phyloP scores from a whole-genome alignment of 1,140 invertebrate genomes.

The Lepidurus packardi region DNA sequence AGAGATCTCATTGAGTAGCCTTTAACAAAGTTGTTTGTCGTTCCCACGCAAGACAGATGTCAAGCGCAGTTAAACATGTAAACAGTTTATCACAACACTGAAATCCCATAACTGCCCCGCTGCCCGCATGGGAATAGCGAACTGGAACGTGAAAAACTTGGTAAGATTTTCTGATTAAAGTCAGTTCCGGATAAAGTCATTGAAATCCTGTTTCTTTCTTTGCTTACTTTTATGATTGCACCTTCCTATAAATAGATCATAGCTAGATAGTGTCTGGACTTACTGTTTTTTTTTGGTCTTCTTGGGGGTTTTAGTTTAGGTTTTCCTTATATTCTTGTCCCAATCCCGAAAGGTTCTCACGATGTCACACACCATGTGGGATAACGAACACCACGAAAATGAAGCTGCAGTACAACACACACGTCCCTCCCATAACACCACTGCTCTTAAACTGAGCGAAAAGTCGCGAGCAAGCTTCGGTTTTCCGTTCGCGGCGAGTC shows the following conservation, averaged over 20 bases:
- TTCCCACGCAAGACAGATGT: neutral
- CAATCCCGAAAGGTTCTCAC: slow-evolving; percentile 3
- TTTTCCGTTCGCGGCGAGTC: neutral
- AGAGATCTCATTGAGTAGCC: no score
- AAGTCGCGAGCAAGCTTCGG: neutral
- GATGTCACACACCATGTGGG: slow-evolving; percentile 17
- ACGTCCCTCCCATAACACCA: neutral
- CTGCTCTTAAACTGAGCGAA: neutral
- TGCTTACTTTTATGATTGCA: neutral
- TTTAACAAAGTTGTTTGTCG: neutral
- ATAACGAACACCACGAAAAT: neutral
- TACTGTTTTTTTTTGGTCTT: neutral
- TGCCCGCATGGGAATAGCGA: neutral
- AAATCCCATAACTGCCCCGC: neutral
- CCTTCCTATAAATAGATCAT: neutral
- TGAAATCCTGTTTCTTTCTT: neutral
- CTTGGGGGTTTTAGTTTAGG: neutral
- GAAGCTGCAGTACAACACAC: neutral
- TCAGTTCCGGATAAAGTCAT: neutral
- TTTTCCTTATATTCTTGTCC: neutral
- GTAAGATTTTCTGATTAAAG: neutral
- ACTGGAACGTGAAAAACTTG: neutral
- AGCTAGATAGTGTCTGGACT: neutral
- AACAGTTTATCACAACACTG: neutral
- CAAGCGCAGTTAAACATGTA: slow-evolving; percentile 19